Evolutionary conservation across 2,888 invertebrate species (phyloP).

Genomic region (Aspidapion aeneum): DNA sequence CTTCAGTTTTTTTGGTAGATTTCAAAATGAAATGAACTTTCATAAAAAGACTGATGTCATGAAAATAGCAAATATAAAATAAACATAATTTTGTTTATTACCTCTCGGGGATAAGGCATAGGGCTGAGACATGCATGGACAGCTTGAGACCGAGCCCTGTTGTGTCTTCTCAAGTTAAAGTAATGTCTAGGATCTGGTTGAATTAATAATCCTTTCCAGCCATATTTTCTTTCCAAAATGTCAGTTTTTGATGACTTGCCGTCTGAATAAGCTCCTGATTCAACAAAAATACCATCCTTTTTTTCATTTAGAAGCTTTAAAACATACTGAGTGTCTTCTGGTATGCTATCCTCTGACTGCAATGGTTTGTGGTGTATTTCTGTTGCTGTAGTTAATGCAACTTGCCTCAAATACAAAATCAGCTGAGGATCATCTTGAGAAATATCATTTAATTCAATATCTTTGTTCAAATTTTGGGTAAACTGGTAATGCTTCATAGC

Average conservation of each 20-base stretch:
- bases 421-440: slow-evolving; percentile 72
- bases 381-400: slow-evolving; percentile 57
- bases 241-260: slow-evolving; percentile 62
- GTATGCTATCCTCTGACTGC: slow-evolving; percentile 40
- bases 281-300: slow-evolving; percentile 69
- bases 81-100: too few species aligned
- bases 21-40: too few species aligned
- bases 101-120: slow-evolving; percentile 72
- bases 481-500: slow-evolving; percentile 74
- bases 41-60: too few species aligned
- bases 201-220: slow-evolving; percentile 73
- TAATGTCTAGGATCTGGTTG: slow-evolving; percentile 78
- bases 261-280: slow-evolving; percentile 59
- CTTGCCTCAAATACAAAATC: slow-evolving; percentile 70
- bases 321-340: slow-evolving; percentile 51
- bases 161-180: slow-evolving; percentile 60
- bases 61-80: too few species aligned
- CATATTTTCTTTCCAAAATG: slow-evolving; percentile 66
- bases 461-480: slow-evolving; percentile 74
- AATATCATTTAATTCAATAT: slow-evolving; percentile 70
- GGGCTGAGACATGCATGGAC: slow-evolving; percentile 80
- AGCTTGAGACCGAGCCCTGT: slow-evolving; percentile 56
- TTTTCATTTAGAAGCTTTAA: slow-evolving; percentile 48
- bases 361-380: slow-evolving; percentile 47
- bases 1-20: too few species aligned